Evolutionary conservation across 2,113 vertebrate species (phyloP), one percentile per base, ranked within the genome.

Genomic region (Pterophyllum scalare): DNA sequence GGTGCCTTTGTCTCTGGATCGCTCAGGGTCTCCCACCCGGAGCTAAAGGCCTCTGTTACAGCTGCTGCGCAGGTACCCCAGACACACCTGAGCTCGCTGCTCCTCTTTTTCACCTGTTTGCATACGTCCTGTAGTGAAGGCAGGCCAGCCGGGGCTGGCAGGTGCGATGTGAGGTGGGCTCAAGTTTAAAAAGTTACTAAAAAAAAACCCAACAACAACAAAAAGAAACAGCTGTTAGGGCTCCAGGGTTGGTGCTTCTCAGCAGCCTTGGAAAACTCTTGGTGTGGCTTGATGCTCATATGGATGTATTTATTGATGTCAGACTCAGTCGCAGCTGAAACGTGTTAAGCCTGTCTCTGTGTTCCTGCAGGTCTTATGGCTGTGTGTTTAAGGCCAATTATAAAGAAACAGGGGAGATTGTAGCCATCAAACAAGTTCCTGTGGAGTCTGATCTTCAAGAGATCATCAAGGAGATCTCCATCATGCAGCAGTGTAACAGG

Each of bases 401-500:
- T 88, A 98, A 98, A 91, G 98, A 98, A 95, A 99, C 97, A 0
- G 97, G 98, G 60, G 97, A 99, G 91, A 97, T 99, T 17, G 97
- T 99, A 61, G 98, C 98, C 56, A 99, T 99, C 93, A 99, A 99
- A 76, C 98, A 99, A 91, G 98, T 99, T 93, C 98, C 98, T 2
- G 97, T 99, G 91, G 98, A 99, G 89, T 98, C 98, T 0, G 98
- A 99, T 85, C 94, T 99, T n/a, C 98, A 99, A 85, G 98, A 99
- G 91, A 99, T 99, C 85, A 99, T 99, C 88, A 99, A 99, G 90
- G 98, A 99, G 84, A 99, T 99, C 91, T 97, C 98, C 78, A 98
- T 99, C 82, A 99, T 99, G 98, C 98, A 99, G 83, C 98, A 99
- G 15, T 99, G 98, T 74, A 98, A 99, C 95, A 99, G 98, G 98